These are phyloP conservation scores for Trachythela sp. DNA, from an alignment of 64 coral and sea anemone genomes.

Conservation along the genomic window DNA sequence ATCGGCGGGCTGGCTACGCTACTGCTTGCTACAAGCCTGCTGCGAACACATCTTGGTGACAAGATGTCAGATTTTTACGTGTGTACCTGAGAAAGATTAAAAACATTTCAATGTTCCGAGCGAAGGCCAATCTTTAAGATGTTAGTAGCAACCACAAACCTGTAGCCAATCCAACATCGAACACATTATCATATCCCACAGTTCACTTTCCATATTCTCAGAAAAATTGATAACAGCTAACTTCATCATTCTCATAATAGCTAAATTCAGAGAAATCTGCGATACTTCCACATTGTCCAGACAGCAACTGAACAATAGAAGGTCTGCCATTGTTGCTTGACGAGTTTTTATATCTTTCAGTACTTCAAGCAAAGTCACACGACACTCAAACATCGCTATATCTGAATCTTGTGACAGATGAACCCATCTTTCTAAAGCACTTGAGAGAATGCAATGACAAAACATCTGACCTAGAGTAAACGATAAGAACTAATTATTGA, in stretches of 20 bases:
- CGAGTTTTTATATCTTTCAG: background rate
- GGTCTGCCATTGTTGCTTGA: background rate
- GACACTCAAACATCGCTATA: background rate
- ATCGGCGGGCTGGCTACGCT: too few relatives aligned
- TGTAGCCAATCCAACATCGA: constrained; percentile 12
- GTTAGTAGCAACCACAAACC: background rate
- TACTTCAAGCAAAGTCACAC: background rate
- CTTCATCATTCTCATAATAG: background rate
- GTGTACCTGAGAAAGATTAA: too few relatives aligned
- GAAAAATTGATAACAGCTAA: background rate
- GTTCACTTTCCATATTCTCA: background rate
- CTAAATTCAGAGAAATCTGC: background rate
- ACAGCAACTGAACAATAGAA: background rate
- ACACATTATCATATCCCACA: constrained; percentile 8
- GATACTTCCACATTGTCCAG: background rate
- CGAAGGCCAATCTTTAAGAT: too few relatives aligned
- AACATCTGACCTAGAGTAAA: background rate
- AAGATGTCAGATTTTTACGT: too few relatives aligned
- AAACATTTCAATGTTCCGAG: too few relatives aligned
- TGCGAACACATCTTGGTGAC: too few relatives aligned
- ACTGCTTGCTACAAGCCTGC: too few relatives aligned
- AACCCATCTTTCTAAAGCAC: background rate
- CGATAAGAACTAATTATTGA: background rate
- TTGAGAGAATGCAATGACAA: background rate
- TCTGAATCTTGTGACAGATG: background rate